These are phyloP conservation scores for Megalops atlanticus DNA, from an alignment of 2,113 vertebrate species.

Conservation along the genomic window DNA sequence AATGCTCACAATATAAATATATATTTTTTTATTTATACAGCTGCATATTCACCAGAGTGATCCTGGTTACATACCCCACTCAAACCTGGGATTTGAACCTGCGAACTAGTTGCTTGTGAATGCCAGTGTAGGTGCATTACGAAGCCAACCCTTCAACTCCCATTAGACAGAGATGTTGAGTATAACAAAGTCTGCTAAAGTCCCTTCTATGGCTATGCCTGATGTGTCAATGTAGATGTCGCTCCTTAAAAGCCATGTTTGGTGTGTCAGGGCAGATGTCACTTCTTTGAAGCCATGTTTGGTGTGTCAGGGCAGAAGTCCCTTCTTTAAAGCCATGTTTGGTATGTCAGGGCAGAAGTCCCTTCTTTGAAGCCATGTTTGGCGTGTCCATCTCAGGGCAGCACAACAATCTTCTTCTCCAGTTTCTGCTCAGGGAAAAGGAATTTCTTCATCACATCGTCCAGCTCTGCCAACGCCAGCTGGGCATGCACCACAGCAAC, in stretches of 20 bases:
- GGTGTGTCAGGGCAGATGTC: background rate
- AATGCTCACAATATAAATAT: too few relatives aligned
- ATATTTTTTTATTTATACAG: too few relatives aligned
- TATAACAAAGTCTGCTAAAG: too few relatives aligned
- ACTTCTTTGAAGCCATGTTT: background rate
- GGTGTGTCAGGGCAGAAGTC: background rate
- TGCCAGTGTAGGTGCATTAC: too few relatives aligned
- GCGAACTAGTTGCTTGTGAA: too few relatives aligned
- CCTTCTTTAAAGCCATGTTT: background rate
- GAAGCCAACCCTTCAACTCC: too few relatives aligned
- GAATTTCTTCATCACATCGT: constrained; percentile 72
- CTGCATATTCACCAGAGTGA: too few relatives aligned
- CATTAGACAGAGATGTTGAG: too few relatives aligned
- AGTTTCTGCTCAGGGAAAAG: constrained; percentile 84
- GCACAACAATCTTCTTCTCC: constrained; percentile 89
- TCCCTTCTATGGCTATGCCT: too few relatives aligned
- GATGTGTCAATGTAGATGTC: constrained; percentile 61
- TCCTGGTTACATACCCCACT: too few relatives aligned
- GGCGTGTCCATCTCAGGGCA: constrained; percentile 66
- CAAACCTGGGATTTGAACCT: too few relatives aligned
- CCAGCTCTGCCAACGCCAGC: constrained; percentile 88
- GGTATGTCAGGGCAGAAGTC: background rate
- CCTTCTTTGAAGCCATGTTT: background rate
- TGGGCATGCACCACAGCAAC: constrained; percentile 82
- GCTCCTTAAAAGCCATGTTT: background rate